A percentile compares a stretch with the other conserved stretches of the same genome.
Evolutionary conservation across 2,888 invertebrate species (phyloP).

Genomic region (Limnephilus lunatus): DNA sequence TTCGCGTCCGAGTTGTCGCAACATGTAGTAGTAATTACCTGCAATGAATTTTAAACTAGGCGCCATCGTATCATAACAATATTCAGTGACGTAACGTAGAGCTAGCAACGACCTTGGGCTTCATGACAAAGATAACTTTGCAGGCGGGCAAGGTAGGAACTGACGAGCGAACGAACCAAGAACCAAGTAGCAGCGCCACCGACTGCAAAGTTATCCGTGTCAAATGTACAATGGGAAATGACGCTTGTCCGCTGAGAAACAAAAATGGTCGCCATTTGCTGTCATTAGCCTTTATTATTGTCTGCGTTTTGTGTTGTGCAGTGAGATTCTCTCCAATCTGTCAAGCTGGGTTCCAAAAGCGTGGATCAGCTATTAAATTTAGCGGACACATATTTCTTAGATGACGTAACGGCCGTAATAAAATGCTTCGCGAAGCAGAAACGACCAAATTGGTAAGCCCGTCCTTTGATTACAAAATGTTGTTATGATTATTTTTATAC

Average conservation of each 20-base stretch:
- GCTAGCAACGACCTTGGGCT: background rate
- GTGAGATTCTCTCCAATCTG: slow-evolving; percentile 68
- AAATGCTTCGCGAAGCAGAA: slow-evolving; percentile 72
- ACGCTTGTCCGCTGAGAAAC: slow-evolving; percentile 46
- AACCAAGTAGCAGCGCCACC: background rate
- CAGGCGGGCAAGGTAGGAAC: background rate
- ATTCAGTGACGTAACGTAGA: background rate
- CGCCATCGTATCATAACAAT: background rate
- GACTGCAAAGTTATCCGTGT: slow-evolving; percentile 5
- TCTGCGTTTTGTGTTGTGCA: background rate
- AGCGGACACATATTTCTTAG: slow-evolving; percentile 76
- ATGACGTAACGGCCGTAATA: slow-evolving; percentile 76
- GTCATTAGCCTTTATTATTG: slow-evolving; percentile 51
- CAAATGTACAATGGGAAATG: slow-evolving; percentile 28
- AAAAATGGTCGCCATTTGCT: slow-evolving; percentile 56
- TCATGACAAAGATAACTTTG: background rate
- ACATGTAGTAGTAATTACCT: background rate
- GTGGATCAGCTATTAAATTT: slow-evolving; percentile 75
- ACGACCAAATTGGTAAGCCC: slow-evolving; percentile 56
- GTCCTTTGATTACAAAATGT: slow-evolving; percentile 11
- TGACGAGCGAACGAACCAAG: background rate
- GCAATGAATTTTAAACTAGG: background rate
- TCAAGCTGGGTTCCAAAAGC: slow-evolving; percentile 78
- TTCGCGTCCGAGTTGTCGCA: slow-evolving; percentile 22
- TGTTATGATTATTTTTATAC: background rate